Base-by-base conservation (phyloP, 2,113 vertebrate genomes). In the Scalopus aquaticus region DNA sequence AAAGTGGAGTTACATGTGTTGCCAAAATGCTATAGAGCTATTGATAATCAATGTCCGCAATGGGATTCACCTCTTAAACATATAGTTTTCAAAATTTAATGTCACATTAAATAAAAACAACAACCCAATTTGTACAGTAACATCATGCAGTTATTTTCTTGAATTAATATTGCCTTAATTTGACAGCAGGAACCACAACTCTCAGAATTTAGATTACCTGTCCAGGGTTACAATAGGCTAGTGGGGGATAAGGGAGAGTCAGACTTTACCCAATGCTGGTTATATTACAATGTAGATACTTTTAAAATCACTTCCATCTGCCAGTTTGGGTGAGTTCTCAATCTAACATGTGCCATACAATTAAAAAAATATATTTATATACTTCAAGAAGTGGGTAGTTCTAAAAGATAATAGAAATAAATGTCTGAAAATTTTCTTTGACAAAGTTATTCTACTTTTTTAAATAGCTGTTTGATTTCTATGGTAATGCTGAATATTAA, bases 391-490 rank as follows among this genome's bases (percentile, higher is more conserved):
- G n/a, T 70, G 83, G 15, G 9, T 92, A 76, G 32, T 39, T 35
- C 88, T 86, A 91, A 93, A 96, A 89, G 82, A 77, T 73, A 91
- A 96, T 88, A 78, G 39, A 85, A 80, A 39, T 56, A 91, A 51
- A 60, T 6, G 11, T 26, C 96, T 96, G 58, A 62, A 0, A 26
- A 12, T 56, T 96, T 77, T 3, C 74, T 76, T 64, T 89, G 13
- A 65, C 30, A 78, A 51, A 95, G 65, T 79, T 91, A 69, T 19
- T 79, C 44, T 56, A 3, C 51, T 44, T 95, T 80, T 80, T 76
- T 91, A 65, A 84, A 93, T 88, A 94, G 39, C 56, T 76, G 11
- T 91, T 90, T 46, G 15, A 92, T 92, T 96, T 95, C 72, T 96
- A 10, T 84, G 30, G 32, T 64, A 58, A 91, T 90, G 32, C 30